Base-by-base conservation (phyloP, 2,888 invertebrate species). In the Pachycephus smyrnensis region DNA sequence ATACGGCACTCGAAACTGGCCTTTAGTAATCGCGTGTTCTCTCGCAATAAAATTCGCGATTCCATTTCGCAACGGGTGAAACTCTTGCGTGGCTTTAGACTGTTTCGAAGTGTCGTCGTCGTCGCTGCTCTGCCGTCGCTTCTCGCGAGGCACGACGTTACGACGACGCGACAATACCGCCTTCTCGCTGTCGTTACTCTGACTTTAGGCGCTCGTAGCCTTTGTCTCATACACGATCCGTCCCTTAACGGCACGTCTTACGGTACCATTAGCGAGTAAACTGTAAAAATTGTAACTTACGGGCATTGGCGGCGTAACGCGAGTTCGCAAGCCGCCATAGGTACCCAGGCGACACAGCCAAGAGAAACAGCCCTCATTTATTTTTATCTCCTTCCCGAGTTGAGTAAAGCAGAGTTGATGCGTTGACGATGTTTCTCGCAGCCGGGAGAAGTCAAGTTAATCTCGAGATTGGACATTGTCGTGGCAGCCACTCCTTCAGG, bases 361-460 rank as follows among this genome's bases (percentile, higher is more conserved):
- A 71, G 71, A 71, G 77, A 31, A 81, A 71, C 79, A 75, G 75
- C 78, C 75, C 81, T 78, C 77, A 75, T 78, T 81, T 80, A 80
- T 85, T 87, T 86, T 87, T 84, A 87, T 87, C 83, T 82, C 80
- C 80, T 78, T 55, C 71, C 33, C 76, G 80, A 80, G 81, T 75
- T 69, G 78, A 80, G 81, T 84, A 77, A 81, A 82, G 78, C 79
- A 80, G 84, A 85, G 84, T 85, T 84, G 84, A 84, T 85, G 87
- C 80, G 79, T 73, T 75, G 77, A 76, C 79, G 77, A 79, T 76
- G 82, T 81, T 82, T 81, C 80, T 80, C 75, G 79, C 77, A 73
- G 80, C 73, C 68, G 37, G 37, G 76, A 80, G 73, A 77, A 81
- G 80, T 80, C 77, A 78, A 75, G 75, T 69, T 81, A 75, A 81